phyloP scores from a whole-genome alignment of 2,113 vertebrate genomes.

The Mirounga angustirostris region DNA sequence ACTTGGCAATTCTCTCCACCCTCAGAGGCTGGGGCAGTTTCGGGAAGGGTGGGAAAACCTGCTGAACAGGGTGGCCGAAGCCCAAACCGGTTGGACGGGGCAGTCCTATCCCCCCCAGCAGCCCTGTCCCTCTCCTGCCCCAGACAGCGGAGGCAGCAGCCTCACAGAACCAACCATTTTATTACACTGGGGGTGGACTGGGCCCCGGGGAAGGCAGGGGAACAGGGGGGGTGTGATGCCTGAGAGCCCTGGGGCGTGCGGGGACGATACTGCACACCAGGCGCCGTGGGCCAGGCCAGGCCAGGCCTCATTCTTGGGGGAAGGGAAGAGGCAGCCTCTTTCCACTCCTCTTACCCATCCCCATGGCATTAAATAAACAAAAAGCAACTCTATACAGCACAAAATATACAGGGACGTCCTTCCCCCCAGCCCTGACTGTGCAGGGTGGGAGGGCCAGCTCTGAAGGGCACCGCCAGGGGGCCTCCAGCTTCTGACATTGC shows the following conservation, averaged over 20 bases:
- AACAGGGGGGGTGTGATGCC: background rate
- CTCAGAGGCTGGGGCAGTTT: slow-evolving; percentile 72
- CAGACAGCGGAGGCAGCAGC: slow-evolving; percentile 50
- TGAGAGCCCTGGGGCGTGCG: background rate
- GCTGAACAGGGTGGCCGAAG: slow-evolving; percentile 67
- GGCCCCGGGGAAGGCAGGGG: background rate
- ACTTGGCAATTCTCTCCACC: slow-evolving; percentile 47
- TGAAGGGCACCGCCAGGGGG: background rate
- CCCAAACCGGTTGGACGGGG: slow-evolving; percentile 72
- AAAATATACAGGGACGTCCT: slow-evolving; percentile 48
- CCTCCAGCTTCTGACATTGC: background rate
- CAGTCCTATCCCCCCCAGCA: background rate
- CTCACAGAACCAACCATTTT: slow-evolving; percentile 54
- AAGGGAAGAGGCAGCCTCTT: background rate
- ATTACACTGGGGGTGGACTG: background rate
- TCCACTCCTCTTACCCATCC: background rate
- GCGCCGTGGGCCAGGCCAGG: background rate
- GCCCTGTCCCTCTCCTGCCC: background rate
- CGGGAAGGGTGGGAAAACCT: slow-evolving; percentile 76
- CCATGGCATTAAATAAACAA: slow-evolving; percentile 68
- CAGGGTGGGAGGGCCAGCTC: background rate
- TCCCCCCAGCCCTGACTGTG: background rate
- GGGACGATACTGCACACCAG: background rate
- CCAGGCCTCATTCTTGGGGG: background rate
- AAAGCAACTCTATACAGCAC: slow-evolving; percentile 71